These are phyloP conservation scores for Orius laevigatus DNA, from an alignment of 1,140 invertebrate species.

Conservation along the genomic window DNA sequence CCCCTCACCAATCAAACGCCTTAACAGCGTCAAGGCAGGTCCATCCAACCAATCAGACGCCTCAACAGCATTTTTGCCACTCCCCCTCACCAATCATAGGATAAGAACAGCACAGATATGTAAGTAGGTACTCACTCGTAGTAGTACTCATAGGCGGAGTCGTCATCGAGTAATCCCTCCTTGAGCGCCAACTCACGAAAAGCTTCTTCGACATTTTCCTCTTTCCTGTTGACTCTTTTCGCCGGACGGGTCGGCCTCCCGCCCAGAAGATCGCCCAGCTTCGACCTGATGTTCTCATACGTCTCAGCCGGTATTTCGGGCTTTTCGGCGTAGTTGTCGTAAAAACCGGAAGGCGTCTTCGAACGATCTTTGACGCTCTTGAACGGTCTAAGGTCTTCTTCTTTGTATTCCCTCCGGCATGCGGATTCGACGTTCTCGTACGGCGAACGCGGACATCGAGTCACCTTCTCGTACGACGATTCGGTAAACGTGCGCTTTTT, in stretches of 20 bases:
- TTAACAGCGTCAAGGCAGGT: too few species aligned
- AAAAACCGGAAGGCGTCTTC: conserved; percentile 1
- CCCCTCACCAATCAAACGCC: too few species aligned
- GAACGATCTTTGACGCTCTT: neutral
- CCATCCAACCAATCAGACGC: too few species aligned
- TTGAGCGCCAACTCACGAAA: conserved; percentile 2
- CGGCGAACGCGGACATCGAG: neutral
- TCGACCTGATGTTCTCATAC: neutral
- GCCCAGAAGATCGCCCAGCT: neutral
- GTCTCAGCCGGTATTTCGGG: neutral
- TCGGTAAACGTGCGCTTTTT: conserved; percentile 3
- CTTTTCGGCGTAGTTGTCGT: conserved; percentile 2
- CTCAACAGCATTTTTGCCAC: too few species aligned
- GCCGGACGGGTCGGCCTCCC: neutral
- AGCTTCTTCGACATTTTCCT: conserved; percentile 2
- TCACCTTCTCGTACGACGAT: neutral
- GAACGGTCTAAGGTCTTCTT: neutral
- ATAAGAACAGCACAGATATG: too few species aligned
- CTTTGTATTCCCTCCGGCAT: neutral
- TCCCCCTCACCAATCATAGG: too few species aligned
- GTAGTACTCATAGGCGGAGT: too few species aligned
- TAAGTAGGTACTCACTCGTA: too few species aligned
- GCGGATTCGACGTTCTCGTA: conserved; percentile 7
- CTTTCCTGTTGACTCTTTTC: neutral
- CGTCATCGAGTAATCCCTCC: conserved; percentile 1